Base-by-base conservation (phyloP, 2,113 vertebrate genomes). In the Thunnus maccoyii region DNA sequence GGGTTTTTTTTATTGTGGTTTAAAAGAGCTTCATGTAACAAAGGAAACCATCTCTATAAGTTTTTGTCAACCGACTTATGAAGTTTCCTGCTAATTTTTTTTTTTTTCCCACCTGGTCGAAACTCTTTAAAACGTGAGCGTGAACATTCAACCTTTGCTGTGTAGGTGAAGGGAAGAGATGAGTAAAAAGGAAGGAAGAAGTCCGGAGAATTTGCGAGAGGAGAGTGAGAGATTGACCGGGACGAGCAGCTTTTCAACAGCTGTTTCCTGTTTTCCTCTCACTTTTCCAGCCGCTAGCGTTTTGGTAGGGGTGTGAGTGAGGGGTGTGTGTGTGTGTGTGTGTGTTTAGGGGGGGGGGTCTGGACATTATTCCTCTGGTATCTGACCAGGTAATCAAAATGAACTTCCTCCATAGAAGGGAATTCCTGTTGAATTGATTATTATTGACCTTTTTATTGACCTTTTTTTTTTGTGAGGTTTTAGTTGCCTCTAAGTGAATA, bases 251-350 rank as follows among this genome's bases (percentile, higher is more conserved):
- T 80, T 67, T 54, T 64, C 68, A n/a, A 51, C 93, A 94, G 91
- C 93, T 94, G 92, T 71, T 94, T 94, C 93, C 93, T 94, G 93
- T 94, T 93, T 9, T 9, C 86, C 20, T 78, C 76, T 66, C 78
- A 80, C 88, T 87, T 87, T 90, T 86, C 84, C 82, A 89, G 67
- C 64, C 62, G 50, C 86, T 78, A 46, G 89, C 20, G 17, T 66
- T 90, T 84, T 76, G 76, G 10, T 74, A 3, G 78, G 73, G 78
- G 65, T 61, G 57, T 72, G 47, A 76, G 57, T 30, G 22, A 18
- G 27, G 30, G 63, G 48, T 57, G 17, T 55, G 27, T 51, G 41
- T 57, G 10, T 57, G 16, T 15, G 20, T 32, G 47, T 36, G 12
- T 46, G 36, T 72, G 50, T 65, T 32, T 51, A 22, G 22, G 22